Percentiles rank a stretch among this genome's conserved stretches.
Conservation (phyloP, 2,797 vertebrate species). For the Hypotaenidia philippensis region DNA sequence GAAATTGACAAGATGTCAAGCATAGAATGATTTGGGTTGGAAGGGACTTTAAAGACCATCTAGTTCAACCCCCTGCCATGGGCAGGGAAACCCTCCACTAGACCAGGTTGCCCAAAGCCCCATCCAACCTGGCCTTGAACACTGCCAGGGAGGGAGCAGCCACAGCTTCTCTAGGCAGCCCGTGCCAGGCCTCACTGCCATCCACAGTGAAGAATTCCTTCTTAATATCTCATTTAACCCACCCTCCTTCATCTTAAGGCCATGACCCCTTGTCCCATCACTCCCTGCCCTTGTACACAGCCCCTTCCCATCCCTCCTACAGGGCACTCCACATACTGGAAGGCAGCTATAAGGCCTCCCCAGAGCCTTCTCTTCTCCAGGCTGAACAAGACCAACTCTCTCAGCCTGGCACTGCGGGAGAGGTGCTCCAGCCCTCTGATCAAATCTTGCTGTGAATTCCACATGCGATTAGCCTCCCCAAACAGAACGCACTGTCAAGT, state of each 20-base stretch:
- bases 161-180: not conserved
- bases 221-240: fast-evolving
- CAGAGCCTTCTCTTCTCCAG: fast-evolving
- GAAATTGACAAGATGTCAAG: not conserved
- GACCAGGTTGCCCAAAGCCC: not conserved
- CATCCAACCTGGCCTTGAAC: not conserved
- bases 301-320: fast-evolving
- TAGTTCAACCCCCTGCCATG: not conserved
- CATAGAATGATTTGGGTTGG: not conserved
- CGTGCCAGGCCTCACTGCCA: not conserved
- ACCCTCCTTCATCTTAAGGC: not conserved
- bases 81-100: not conserved
- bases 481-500: not conserved
- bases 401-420: not conserved
- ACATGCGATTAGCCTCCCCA: not conserved
- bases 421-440: not conserved
- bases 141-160: not conserved
- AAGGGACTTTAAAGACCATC: not conserved
- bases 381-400: not conserved
- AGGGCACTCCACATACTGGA: not conserved
- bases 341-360: not conserved
- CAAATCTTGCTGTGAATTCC: not conserved
- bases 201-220: fast-evolving
- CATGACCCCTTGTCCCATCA: fast-evolving
- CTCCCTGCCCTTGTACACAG: not conserved